Evolutionary conservation across 2,888 invertebrate species (phyloP), one percentile per base, ranked within the genome.

Genomic region (Hipparchia semele): DNA sequence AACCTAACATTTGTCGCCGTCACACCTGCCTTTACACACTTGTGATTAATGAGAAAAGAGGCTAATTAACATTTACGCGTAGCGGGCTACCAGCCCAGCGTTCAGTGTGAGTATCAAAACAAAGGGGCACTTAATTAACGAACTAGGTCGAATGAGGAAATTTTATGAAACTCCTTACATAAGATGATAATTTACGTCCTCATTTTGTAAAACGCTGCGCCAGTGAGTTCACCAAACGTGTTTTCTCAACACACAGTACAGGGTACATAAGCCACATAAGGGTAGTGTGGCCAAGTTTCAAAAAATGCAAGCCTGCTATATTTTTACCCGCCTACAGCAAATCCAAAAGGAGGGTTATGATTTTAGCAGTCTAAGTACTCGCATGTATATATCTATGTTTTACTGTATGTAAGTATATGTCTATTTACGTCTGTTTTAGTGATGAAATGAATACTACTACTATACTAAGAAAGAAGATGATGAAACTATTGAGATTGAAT

Each of bases 31-130:
- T 66, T 73, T 69, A 73, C 75, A 68, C 65, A 71, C 68, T 66
- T 65, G 51, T 75, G 75, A 73, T 75, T 73, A 73, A 75, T 71
- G 75, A 75, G 72, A 69, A 68, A 66, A 71, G 58, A 61, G 45
- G 49, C 75, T 75, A 73, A 73, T 75, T 73, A 75, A 69, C 73
- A 65, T 73, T 73, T 68, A 68, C 58, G 70, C 64, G 73, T 53
- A 39, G 39, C 39, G 5, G 39, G 39, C 39, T 4, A 68, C 69
- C 59, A 49, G 49, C 59, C 45, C 60, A 8, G 68, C 23, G 65
- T 75, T 49, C 49, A 49, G 49, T 65, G 49, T 64, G 39, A 67
- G 39, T 71, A 68, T 65, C 64, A 69, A 61, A 73, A 75, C 65
- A 69, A 61, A 66, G 65, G 73, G 58, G 46, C 68, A 68, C 73